Evolutionary conservation across 2,888 invertebrate genomes (phyloP), one percentile per base, ranked within the genome.

Genomic region (Nomada hirtipes): DNA sequence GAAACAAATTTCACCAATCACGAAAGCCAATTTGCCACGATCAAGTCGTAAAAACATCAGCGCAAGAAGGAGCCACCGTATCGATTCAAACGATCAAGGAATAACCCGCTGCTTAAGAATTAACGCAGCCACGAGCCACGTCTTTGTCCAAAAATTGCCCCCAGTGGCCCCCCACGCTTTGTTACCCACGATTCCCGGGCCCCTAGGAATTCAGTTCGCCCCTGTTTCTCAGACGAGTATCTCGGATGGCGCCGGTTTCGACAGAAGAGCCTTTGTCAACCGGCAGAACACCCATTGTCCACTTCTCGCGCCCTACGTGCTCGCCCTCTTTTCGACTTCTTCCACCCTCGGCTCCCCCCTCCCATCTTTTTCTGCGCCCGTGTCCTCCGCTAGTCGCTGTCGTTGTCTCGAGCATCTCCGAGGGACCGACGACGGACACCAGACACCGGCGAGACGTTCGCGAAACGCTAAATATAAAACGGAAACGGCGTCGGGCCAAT

Each of bases 281-380:
- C 61, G n/a, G 10, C 70, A 68, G 83, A 77, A 84, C 84, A 79
- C 47, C 83, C 84, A 79, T 83, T 84, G 84, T 84, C 84, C 83
- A 84, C 84, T 84, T 69, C 42, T 71, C 83, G 79, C 79, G 76
- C 76, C 79, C 83, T 77, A 70, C 79, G 76, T 79, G 71, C 76
- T 79, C 73, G 11, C 53, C 76, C 50, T 60, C 57, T 74, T 47
- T 71, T 61, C 72, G 52, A 36, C 47, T 18, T 26, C 59, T 63
- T 55, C 57, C 61, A 60, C 71, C 63, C 23, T 61, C n/a, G 36
- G 42, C 52, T 20, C 61, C 10, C 23, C 29, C 20, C 20, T 61
- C 50, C 50, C 44, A 20, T 52, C n/a, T 47, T 13, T 15, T 15
- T 23, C 67, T 23, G 18, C 74, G 2, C 13, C 20, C 10, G 1